phyloP scores from a whole-genome alignment of 2,113 vertebrate genomes.

The Oncorhynchus mykiss region DNA sequence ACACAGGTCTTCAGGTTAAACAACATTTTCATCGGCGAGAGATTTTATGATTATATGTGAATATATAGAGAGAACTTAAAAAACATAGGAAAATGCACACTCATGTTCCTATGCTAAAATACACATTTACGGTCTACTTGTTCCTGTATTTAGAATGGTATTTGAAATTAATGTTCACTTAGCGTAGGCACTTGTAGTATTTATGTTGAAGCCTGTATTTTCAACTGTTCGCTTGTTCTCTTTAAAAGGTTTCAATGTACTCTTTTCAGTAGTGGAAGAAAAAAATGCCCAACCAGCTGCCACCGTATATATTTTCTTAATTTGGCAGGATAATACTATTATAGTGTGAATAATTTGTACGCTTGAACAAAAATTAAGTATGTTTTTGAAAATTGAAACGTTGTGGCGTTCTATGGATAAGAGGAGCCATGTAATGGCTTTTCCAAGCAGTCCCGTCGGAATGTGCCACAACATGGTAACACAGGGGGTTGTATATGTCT shows the following conservation, averaged over 20 bases:
- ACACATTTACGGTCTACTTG: slow-evolving; percentile 94
- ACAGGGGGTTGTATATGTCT: slow-evolving; percentile 96
- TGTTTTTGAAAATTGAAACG: slow-evolving; percentile 77
- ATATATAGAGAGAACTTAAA: slow-evolving; percentile 84
- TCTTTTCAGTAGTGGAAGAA: slow-evolving; percentile 87
- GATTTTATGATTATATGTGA: slow-evolving; percentile 92
- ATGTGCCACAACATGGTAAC: slow-evolving; percentile 81
- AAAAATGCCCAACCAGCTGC: slow-evolving; percentile 94
- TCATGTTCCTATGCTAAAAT: slow-evolving; percentile 95
- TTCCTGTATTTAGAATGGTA: slow-evolving; percentile 99
- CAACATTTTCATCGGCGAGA: slow-evolving; percentile 89
- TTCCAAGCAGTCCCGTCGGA: slow-evolving; percentile 79
- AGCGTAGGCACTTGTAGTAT: slow-evolving; percentile 99
- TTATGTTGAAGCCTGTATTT: slow-evolving; percentile 99
- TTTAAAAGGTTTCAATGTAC: slow-evolving; percentile 94
- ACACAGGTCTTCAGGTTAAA: slow-evolving; percentile 96
- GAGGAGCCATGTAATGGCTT: slow-evolving; percentile 92
- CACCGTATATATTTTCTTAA: slow-evolving; percentile 99
- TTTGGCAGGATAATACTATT: slow-evolving; percentile 98
- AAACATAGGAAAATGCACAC: slow-evolving; percentile 97
- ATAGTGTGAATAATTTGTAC: slow-evolving; percentile 97
- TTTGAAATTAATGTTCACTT: slow-evolving; percentile 99
- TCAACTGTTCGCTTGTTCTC: slow-evolving; percentile 98
- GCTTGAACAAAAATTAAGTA: slow-evolving; percentile 84
- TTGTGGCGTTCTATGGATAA: slow-evolving; percentile 85